phyloP scores from a whole-genome alignment of 2,113 vertebrate species.

The Zeus faber region DNA sequence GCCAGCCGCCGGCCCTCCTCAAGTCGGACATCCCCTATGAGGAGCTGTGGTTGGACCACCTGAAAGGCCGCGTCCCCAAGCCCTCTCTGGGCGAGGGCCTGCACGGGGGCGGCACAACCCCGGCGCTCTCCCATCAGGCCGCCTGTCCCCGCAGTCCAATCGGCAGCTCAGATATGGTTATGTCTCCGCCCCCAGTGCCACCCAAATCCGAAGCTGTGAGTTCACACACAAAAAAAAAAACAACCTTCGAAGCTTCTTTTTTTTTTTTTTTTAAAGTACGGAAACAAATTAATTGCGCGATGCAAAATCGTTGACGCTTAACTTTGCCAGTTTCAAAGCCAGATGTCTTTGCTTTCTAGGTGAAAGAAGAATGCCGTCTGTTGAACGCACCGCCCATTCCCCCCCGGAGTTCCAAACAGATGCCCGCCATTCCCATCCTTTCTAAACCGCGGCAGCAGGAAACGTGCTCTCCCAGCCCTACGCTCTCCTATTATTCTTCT shows the following conservation, averaged over 20 bases:
- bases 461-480: constrained; percentile 93
- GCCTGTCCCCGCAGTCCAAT: constrained; percentile 64
- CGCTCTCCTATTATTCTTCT: constrained; percentile 96
- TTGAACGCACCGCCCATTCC: constrained; percentile 95
- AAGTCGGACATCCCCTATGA: constrained; percentile 91
- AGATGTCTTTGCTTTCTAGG: constrained; percentile 71
- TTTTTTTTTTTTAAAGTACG: too few species aligned
- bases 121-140: constrained; percentile 67
- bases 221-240: constrained; percentile 36
- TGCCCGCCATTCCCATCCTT: constrained; percentile 78
- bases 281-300: too few species aligned
- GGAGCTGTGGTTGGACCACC: constrained; percentile 93
- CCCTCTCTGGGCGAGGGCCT: constrained; percentile 60
- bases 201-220: constrained; percentile 99
- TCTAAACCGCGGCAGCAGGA: constrained; percentile 85
- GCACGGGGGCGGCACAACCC: constrained; percentile 65
- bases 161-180: constrained; percentile 78
- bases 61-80: constrained; percentile 68
- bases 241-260: neutral
- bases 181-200: constrained; percentile 96
- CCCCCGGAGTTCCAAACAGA: constrained; percentile 88
- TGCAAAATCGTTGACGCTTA: too few species aligned
- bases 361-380: constrained; percentile 95
- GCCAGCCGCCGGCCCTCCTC: constrained; percentile 61
- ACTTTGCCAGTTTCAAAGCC: constrained; percentile 1